A percentile compares a stretch with the other conserved stretches of the same genome.
These are phyloP conservation scores for Laspeyria flexula DNA, from an alignment of 2,888 invertebrate genomes.

Conservation along the genomic window DNA sequence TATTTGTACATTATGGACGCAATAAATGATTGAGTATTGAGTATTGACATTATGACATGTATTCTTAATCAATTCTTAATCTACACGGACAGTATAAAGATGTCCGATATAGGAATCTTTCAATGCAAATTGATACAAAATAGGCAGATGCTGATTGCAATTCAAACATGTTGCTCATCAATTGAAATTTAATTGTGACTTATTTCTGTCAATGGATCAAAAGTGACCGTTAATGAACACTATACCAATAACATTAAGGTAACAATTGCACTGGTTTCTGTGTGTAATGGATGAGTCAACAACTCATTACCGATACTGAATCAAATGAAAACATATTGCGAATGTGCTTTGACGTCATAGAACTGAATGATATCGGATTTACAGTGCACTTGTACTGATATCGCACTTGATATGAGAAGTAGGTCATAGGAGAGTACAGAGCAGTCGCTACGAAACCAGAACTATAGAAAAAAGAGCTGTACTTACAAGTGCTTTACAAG, in stretches of 20 bases:
- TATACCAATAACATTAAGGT: background rate
- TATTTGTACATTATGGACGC: no score
- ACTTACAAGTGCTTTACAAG: no score
- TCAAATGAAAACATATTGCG: slow-evolving; percentile 10
- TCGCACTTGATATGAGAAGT: no score
- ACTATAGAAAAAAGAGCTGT: no score
- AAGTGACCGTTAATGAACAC: slow-evolving; percentile 2
- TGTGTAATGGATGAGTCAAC: slow-evolving; percentile 2
- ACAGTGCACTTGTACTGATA: background rate
- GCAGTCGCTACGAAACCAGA: no score
- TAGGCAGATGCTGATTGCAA: background rate
- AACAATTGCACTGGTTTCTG: slow-evolving; percentile 4
- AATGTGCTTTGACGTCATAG: background rate
- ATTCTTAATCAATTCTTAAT: no score
- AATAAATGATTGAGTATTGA: no score
- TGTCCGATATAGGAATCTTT: no score
- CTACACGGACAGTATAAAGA: no score
- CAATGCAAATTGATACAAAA: background rate
- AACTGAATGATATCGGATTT: background rate
- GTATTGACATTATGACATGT: no score
- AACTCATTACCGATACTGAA: slow-evolving; percentile 5
- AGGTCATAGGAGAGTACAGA: no score
- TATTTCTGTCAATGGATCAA: slow-evolving; percentile 9
- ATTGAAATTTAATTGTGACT: slow-evolving; percentile 24
- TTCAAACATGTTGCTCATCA: slow-evolving; percentile 12